These are phyloP conservation scores for Aphelinus atriplicis DNA, from an alignment of 1,140 invertebrate species.

Conservation along the genomic window DNA sequence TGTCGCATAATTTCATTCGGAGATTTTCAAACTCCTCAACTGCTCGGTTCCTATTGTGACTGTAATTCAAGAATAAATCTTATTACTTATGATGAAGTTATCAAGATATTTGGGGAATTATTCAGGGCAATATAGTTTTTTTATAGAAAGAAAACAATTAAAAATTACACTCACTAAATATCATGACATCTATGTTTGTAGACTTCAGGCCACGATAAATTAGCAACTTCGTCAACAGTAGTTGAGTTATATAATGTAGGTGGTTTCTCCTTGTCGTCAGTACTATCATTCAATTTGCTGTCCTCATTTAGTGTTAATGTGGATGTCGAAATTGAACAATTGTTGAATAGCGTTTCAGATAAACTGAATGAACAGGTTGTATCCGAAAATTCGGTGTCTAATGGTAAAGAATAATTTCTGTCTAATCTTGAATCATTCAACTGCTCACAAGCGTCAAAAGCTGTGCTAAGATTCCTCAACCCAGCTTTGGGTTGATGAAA, in stretches of 20 bases:
- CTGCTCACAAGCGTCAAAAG: conserved; percentile 55
- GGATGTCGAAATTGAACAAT: background rate
- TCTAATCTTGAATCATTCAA: conserved; percentile 42
- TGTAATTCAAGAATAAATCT: conserved; percentile 55
- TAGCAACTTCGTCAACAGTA: conserved; percentile 53
- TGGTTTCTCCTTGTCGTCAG: background rate
- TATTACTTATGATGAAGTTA: conserved; percentile 10
- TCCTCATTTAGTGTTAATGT: background rate
- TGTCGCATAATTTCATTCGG: conserved; percentile 68
- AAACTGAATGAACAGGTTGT: conserved; percentile 18
- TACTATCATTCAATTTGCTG: conserved; percentile 5
- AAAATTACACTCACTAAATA: conserved; percentile 70
- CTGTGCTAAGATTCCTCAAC: conserved; percentile 51
- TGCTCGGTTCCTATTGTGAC: conserved; percentile 71
- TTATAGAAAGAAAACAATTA: background rate
- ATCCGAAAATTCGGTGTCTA: conserved; percentile 8
- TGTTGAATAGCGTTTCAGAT: conserved; percentile 12
- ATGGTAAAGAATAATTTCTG: conserved; percentile 6
- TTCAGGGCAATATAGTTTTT: conserved; percentile 22
- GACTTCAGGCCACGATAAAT: conserved; percentile 67
- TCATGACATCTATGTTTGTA: conserved; percentile 71
- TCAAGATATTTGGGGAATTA: conserved; percentile 23
- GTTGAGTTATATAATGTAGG: conserved; percentile 47
- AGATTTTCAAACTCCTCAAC: conserved; percentile 73
- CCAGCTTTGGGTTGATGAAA: conserved; percentile 38